Conservation (phyloP, 2,797 vertebrate species). For the Clarias pachynema region DNA sequence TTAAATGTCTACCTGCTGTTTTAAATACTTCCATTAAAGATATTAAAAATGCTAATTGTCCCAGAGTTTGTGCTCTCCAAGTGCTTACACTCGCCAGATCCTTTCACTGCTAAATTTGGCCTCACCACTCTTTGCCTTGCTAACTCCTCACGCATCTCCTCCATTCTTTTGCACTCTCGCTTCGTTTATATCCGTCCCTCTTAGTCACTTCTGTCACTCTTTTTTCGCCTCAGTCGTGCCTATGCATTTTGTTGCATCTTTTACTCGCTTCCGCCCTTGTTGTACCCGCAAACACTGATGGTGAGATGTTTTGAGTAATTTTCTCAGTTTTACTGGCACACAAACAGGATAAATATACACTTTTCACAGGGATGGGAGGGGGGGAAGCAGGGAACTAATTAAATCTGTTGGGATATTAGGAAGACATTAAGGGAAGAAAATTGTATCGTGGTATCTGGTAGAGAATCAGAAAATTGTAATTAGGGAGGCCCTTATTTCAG, state of each 20-base stretch:
- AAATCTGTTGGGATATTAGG: conserved; percentile 21
- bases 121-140: conserved; percentile 43
- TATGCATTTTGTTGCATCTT: conserved; percentile 31
- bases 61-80: conserved; percentile 26
- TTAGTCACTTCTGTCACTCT: conserved; percentile 49
- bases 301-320: conserved; percentile 68
- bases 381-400: conserved; percentile 40
- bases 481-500: conserved; percentile 44
- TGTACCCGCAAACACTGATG: conserved; percentile 18
- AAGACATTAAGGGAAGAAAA: neutral
- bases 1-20: conserved; percentile 30
- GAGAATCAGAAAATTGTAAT: neutral
- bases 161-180: conserved; percentile 36
- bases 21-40: conserved; percentile 44
- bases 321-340: conserved; percentile 64
- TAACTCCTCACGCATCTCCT: conserved; percentile 52
- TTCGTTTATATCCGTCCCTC: conserved; percentile 48
- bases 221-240: conserved; percentile 26
- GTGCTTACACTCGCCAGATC: conserved; percentile 23
- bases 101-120: conserved; percentile 25
- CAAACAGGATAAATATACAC: conserved; percentile 64
- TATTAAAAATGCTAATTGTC: conserved; percentile 49
- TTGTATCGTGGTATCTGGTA: neutral
- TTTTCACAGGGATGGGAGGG: conserved; percentile 3
- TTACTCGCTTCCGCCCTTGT: conserved; percentile 60